Conservation (phyloP, 2,113 vertebrate genomes). For the Caranx melampygus region DNA sequence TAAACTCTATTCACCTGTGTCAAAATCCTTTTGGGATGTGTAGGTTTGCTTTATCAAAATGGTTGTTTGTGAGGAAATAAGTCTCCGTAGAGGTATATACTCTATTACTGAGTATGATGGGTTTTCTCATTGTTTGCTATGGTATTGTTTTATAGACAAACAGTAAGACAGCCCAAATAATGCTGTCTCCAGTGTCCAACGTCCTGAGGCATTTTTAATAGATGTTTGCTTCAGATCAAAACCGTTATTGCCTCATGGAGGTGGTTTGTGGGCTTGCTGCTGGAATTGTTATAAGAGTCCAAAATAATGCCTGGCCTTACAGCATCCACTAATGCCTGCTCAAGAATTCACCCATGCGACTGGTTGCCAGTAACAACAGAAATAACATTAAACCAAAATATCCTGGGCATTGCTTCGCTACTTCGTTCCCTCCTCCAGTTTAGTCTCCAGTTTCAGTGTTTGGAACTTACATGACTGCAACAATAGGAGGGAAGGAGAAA, state of each 20-base stretch:
- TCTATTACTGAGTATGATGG: neutral
- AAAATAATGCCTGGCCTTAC: neutral
- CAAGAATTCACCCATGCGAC: neutral
- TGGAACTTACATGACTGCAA: constrained; percentile 43
- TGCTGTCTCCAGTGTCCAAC: neutral
- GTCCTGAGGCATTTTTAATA: neutral
- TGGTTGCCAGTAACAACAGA: neutral
- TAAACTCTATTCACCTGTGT: too few relatives aligned
- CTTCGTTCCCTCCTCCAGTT: constrained; percentile 10
- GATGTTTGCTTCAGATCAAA: neutral
- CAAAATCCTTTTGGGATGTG: neutral
- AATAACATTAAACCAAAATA: constrained; percentile 5
- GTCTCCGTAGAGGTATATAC: too few relatives aligned
- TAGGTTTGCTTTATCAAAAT: neutral
- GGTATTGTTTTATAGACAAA: neutral
- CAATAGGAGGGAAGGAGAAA: constrained; percentile 46
- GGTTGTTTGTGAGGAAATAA: neutral
- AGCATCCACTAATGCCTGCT: neutral
- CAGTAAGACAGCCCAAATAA: neutral
- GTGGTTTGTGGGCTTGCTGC: neutral
- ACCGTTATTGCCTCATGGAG: neutral
- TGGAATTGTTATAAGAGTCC: neutral
- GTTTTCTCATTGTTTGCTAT: neutral
- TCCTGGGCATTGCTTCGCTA: constrained; percentile 2
- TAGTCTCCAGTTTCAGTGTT: constrained; percentile 33